A percentile compares a stretch with the other conserved stretches of the same genome.
phyloP scores from a whole-genome alignment of 2,113 vertebrate genomes.

The Rhombomys opimus region DNA sequence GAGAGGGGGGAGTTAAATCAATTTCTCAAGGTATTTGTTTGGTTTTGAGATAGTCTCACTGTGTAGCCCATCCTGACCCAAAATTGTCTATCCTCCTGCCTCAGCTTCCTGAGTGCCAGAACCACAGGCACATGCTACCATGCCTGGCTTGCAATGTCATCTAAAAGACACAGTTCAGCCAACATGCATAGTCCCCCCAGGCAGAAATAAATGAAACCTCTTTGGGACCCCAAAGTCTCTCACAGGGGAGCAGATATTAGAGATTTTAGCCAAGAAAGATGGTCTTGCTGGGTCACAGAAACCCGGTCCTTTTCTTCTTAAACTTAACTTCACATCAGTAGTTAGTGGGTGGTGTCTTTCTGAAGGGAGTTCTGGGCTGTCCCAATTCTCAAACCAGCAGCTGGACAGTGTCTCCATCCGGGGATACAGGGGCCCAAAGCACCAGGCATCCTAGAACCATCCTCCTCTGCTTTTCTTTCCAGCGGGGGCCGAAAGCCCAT shows the following conservation, averaged over 20 bases:
- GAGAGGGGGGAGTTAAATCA: no score
- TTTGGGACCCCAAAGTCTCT: neutral
- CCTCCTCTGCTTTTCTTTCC: neutral
- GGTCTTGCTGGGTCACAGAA: neutral
- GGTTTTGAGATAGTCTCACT: no score
- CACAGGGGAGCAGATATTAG: neutral
- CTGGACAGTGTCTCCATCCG: neutral
- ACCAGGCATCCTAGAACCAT: neutral
- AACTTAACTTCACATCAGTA: neutral
- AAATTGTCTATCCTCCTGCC: no score
- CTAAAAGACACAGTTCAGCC: neutral
- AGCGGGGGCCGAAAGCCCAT: neutral
- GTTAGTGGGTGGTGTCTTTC: no score
- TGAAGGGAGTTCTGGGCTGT: neutral
- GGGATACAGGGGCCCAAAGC: neutral
- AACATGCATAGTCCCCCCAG: neutral
- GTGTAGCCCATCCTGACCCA: no score
- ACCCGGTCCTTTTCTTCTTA: neutral
- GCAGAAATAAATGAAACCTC: neutral
- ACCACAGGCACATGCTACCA: no score
- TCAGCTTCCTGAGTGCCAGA: no score
- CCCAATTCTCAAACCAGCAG: neutral
- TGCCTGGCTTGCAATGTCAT: no score
- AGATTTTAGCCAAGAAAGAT: neutral
- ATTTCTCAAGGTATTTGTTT: no score